phyloP scores from a whole-genome alignment of 2,888 invertebrate genomes.

The Balanococcus diminutus region DNA sequence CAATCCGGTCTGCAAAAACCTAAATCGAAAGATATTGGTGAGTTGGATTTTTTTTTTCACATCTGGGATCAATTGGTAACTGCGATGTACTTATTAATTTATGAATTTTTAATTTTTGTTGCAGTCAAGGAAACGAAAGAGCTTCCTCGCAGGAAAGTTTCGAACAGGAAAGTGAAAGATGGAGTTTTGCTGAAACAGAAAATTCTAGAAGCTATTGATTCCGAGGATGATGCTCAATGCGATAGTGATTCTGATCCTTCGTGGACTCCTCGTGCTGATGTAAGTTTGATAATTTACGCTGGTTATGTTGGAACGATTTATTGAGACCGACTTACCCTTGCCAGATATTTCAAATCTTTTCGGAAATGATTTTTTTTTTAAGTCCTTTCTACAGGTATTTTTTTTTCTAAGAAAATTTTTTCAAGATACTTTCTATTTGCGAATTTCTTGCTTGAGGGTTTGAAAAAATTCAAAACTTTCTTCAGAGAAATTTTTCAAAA shows the following conservation, averaged over 20 bases:
- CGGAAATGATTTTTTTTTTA: too few species aligned
- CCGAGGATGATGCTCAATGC: constrained; percentile 40
- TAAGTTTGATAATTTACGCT: too few species aligned
- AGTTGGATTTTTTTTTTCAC: not conserved
- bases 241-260: constrained; percentile 54
- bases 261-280: constrained; percentile 43
- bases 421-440: too few species aligned
- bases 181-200: constrained; percentile 6
- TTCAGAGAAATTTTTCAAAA: too few species aligned
- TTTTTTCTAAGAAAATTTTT: too few species aligned
- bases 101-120: not conserved
- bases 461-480: too few species aligned
- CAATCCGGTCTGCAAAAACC: not conserved
- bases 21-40: constrained; percentile 22
- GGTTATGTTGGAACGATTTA: too few species aligned
- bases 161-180: constrained; percentile 52
- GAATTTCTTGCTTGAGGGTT: too few species aligned
- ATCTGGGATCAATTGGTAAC: not conserved
- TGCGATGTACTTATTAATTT: not conserved
- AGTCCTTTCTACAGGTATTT: too few species aligned
- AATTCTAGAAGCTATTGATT: constrained; percentile 35
- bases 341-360: too few species aligned
- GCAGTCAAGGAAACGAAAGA: constrained; percentile 15
- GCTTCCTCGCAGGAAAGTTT: constrained; percentile 43
- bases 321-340: too few species aligned